phyloP scores from a whole-genome alignment of 2,888 invertebrate genomes.

The Lycia hirtaria region DNA sequence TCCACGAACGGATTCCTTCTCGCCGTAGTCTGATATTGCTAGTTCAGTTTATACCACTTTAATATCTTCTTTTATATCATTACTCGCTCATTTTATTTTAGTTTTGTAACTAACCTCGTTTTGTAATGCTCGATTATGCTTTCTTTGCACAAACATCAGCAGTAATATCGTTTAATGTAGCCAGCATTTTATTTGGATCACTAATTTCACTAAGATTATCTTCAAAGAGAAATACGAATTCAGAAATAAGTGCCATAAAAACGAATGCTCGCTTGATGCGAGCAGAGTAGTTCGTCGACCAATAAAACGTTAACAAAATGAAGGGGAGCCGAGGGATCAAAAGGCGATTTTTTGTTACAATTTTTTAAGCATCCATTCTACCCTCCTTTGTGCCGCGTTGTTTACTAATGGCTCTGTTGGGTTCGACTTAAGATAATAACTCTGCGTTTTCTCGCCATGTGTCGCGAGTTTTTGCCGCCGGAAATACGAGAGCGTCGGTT shows the following conservation, averaged over 20 bases:
- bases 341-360: conserved; percentile 82
- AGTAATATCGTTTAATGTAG: background rate
- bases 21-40: conserved; percentile 9
- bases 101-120: background rate
- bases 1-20: conserved; percentile 64
- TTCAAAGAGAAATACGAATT: conserved; percentile 26
- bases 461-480: conserved; percentile 80
- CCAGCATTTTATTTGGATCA: background rate
- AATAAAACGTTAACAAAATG: conserved; percentile 80
- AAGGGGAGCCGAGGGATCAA: conserved; percentile 78
- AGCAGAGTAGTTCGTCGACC: conserved; percentile 66
- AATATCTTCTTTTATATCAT: conserved; percentile 7
- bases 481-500: conserved; percentile 79
- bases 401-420: conserved; percentile 85
- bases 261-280: conserved; percentile 14
- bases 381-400: conserved; percentile 84
- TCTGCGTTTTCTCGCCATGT: conserved; percentile 80
- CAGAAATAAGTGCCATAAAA: conserved; percentile 35
- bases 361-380: conserved; percentile 81
- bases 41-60: background rate
- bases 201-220: conserved; percentile 5
- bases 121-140: background rate
- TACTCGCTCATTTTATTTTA: background rate
- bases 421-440: conserved; percentile 85
- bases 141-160: background rate